A percentile compares a stretch with the other conserved stretches of the same genome.
Conservation (phyloP, 2,113 vertebrate species). For the Myrmophylax atrothorax region DNA sequence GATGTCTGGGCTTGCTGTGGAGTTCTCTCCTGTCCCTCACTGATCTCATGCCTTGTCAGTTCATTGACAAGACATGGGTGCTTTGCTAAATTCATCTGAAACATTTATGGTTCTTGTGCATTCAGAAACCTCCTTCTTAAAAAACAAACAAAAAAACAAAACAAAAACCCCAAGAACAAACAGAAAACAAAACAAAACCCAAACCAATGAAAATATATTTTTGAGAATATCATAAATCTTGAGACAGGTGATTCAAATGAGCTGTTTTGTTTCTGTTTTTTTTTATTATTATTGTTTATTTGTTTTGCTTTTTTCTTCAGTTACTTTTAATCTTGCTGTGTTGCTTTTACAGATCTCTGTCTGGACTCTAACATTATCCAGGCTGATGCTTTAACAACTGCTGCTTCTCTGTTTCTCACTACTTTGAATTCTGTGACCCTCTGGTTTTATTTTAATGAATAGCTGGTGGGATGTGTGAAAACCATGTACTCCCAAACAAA, state of each 20-base stretch:
- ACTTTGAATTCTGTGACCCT: not conserved
- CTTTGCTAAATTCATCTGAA: not conserved
- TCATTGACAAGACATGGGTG: not conserved
- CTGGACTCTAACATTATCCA: not conserved
- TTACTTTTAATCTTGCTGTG: not conserved
- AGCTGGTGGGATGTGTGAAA: not conserved
- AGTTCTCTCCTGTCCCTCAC: not conserved
- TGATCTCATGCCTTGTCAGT: not conserved
- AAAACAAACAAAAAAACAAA: not conserved
- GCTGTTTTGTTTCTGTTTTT: too few species aligned
- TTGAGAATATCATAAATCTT: not conserved
- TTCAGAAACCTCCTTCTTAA: not conserved
- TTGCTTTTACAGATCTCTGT: not conserved
- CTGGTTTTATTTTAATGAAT: not conserved
- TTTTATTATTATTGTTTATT: not conserved
- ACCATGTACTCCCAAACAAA: not conserved
- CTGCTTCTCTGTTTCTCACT: not conserved
- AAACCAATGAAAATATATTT: not conserved
- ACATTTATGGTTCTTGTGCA: not conserved
- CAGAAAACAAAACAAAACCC: too few species aligned
- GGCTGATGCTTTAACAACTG: not conserved
- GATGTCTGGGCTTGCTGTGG: not conserved
- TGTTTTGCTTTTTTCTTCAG: not conserved
- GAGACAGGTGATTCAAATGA: not conserved
- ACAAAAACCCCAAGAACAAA: not conserved